A percentile compares a stretch with the other conserved stretches of the same genome.
These are phyloP conservation scores for Serilophus lunatus DNA, from an alignment of 2,113 vertebrate genomes.

Conservation along the genomic window DNA sequence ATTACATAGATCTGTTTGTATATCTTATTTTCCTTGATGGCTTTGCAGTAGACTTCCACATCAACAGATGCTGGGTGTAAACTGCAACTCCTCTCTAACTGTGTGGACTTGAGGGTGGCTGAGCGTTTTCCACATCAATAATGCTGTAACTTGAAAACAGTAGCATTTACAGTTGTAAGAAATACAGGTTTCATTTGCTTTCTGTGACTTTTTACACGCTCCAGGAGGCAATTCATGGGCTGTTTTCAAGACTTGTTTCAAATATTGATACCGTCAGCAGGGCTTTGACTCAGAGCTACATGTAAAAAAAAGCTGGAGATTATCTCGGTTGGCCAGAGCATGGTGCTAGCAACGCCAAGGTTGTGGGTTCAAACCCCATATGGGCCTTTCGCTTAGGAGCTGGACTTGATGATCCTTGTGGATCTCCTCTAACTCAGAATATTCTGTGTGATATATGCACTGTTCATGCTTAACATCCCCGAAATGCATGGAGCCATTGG, in stretches of 20 bases:
- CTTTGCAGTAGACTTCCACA: neutral
- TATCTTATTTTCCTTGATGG: neutral
- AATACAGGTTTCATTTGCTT: neutral
- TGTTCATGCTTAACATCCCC: neutral
- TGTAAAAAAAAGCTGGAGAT: too few relatives aligned
- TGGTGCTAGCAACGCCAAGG: too few relatives aligned
- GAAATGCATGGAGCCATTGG: neutral
- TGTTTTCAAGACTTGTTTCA: neutral
- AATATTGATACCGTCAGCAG: neutral
- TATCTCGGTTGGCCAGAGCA: too few relatives aligned
- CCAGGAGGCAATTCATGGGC: neutral
- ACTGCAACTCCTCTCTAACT: neutral
- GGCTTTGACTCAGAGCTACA: neutral
- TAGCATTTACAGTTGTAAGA: neutral
- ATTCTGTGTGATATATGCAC: too few relatives aligned
- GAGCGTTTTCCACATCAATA: neutral
- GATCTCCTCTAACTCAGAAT: too few relatives aligned
- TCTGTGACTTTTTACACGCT: neutral
- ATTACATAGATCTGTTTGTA: fast-evolving
- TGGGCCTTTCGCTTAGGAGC: too few relatives aligned
- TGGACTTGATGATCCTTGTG: too few relatives aligned
- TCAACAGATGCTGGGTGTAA: neutral
- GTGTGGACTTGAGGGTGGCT: neutral
- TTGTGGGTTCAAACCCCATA: too few relatives aligned
- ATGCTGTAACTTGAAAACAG: neutral